Evolutionary conservation across 2,888 invertebrate genomes (phyloP), one percentile per base, ranked within the genome.

Genomic region (Tetranychus piercei): DNA sequence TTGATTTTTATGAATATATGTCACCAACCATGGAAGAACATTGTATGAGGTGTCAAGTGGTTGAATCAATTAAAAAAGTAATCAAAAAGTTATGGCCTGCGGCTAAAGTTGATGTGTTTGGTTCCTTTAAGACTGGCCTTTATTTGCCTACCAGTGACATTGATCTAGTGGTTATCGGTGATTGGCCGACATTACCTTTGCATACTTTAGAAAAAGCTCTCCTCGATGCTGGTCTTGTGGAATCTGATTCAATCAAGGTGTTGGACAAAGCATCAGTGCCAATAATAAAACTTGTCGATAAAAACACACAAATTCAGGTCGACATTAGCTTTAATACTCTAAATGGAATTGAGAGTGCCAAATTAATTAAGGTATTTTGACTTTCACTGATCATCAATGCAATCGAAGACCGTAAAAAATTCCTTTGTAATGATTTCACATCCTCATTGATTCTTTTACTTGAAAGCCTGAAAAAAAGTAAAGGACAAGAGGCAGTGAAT

Each of bases 291-390:
- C 87, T 97, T 83, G 94, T 92, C 45, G 95, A 97, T 83, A 87
- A 87, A 77, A 87, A 88, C 83, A 84, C 89, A 79, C 90, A 91
- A 79, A 90, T 99, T 76, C 92, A 92, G 86, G 94, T 94, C 81
- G 99, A 99, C 85, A 97, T 99, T 82, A 95, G 96, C 81, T 99
- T 99, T 86, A 99, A 99, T 85, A 96, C 96, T 91, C 91, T 89
- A 83, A 95, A 94, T 84, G 96, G 96, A 76, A 93, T 71, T 15
- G 45, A 71, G 34, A 71, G 71, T 45, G 71, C 71, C n/a, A 71
- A 71, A 20, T 34, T 71, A n/a, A 71, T 71, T 44, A 71, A 71
- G 71, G 71, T 71, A 71, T 23, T 69, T 18, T 18, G 11, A 22
- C 6, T 11, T 22, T 69, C 23, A 69, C 4, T 69, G 8, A 18